Evolutionary conservation across 2,113 vertebrate species (phyloP).

Genomic region (Pelecanoides urinatrix): DNA sequence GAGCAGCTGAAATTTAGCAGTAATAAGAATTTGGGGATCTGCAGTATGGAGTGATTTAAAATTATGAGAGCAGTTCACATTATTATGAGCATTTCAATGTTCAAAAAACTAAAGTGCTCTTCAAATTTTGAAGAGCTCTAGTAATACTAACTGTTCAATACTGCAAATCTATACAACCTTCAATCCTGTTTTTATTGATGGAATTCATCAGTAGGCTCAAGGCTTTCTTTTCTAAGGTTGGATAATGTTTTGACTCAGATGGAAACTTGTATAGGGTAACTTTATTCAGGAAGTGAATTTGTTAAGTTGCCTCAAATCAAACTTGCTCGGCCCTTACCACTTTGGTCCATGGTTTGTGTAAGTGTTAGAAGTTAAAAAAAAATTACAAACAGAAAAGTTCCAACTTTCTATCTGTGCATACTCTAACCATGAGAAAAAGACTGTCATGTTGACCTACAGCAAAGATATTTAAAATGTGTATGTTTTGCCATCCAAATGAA

Average conservation of each 20-base stretch:
- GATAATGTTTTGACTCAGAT: not conserved
- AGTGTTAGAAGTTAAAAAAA: not conserved
- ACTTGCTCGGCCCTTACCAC: not conserved
- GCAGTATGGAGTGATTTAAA: not conserved
- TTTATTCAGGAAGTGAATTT: not conserved
- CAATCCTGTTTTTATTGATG: not conserved
- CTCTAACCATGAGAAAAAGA: not conserved
- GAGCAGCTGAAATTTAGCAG: conserved; percentile 5
- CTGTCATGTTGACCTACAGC: not conserved
- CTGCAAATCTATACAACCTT: not conserved
- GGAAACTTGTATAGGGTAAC: not conserved
- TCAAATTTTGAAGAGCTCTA: conserved; percentile 4
- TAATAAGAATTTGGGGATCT: not conserved
- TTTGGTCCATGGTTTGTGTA: not conserved
- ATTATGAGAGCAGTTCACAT: conserved; percentile 6
- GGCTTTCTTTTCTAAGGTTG: not conserved
- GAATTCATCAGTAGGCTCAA: not conserved
- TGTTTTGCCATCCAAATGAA: not conserved
- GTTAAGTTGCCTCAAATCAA: not conserved
- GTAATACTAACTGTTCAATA: not conserved
- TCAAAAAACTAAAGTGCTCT: conserved; percentile 8
- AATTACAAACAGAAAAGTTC: not conserved
- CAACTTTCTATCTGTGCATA: not conserved
- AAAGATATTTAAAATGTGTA: not conserved
- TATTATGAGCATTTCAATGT: conserved; percentile 5